phyloP scores from a whole-genome alignment of 1,140 invertebrate genomes.

The Rhopalosiphum padi region DNA sequence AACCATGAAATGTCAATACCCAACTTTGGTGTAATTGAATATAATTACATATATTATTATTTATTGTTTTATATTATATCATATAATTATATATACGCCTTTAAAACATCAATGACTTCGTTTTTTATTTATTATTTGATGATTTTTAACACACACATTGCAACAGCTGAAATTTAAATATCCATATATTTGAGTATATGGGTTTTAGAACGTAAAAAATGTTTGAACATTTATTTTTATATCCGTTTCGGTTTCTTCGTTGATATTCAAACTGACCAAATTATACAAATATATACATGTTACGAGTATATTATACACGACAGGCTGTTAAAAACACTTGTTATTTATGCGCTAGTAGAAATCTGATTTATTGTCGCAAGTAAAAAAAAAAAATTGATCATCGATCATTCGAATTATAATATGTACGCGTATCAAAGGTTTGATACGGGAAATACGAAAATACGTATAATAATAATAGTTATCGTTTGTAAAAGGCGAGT shows the following conservation, averaged over 20 bases:
- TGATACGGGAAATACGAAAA: background rate
- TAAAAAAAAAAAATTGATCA: background rate
- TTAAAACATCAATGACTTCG: background rate
- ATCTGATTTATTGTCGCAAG: background rate
- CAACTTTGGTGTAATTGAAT: background rate
- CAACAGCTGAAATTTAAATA: background rate
- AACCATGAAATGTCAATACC: background rate
- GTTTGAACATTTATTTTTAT: background rate
- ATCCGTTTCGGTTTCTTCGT: background rate
- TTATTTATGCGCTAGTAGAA: background rate
- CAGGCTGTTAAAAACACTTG: background rate
- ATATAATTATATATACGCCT: background rate
- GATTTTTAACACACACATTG: background rate
- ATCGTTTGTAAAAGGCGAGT: background rate
- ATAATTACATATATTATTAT: background rate
- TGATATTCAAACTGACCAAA: background rate
- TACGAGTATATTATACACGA: background rate
- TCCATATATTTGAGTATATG: background rate
- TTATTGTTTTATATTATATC: background rate
- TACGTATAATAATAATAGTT: constrained; percentile 7
- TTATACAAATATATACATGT: background rate
- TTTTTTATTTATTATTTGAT: background rate
- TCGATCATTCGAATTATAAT: constrained; percentile 14
- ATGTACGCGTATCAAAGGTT: background rate
- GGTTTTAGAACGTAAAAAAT: background rate